Evolutionary conservation across 92 coral and sea anemone species (phyloP), one percentile per base, ranked within the genome.

Genomic region (Parazoanthus darwini): DNA sequence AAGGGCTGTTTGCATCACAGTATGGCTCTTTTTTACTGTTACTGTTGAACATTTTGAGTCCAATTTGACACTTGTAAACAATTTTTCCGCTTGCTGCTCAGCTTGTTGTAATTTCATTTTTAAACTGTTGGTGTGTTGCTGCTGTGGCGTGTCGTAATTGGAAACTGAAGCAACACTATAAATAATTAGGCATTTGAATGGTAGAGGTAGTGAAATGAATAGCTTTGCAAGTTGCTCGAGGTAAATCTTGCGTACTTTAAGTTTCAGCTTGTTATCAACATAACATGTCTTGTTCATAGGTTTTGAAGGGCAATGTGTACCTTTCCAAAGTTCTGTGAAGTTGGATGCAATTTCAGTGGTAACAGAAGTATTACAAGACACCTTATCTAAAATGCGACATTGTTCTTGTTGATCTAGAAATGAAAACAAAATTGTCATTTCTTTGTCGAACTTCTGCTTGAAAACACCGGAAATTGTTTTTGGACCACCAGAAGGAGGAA

Each of bases 171-270:
- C 88, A 65, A 93, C 85, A 56, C 85, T 89, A 42, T 90, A 82
- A 18, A 95, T 73, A 35, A 95, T 85, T 43, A 90, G 87, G 80
- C 99, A 97, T 91, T 95, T 93, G 82, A 94, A 97, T 18, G 97
- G 93, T 13, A 80, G n/a, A 0, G 99, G 90, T 16, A 97, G 87
- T 72, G 75, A 51, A 79, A 74, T 79, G 90, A 97, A 97, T 10
- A 97, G 74, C 65, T 80, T 89, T 43, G 43, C 91, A 88, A 90
- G 86, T 71, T 79, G 92, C 8, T 33, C 74, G 77, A 80, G 54
- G 80, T 87, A 90, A 38, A 68, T n/a, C 36, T 89, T 75, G 29
- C 42, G 81, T 8, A 92, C 86, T 76, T 86, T 77, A 72, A 46
- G 26, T 66, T 58, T 58, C 33, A 89, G 83, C 67, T n/a, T 51